phyloP scores from a whole-genome alignment of 2,888 invertebrate genomes.

The Caenorhabditis panamensis region DNA sequence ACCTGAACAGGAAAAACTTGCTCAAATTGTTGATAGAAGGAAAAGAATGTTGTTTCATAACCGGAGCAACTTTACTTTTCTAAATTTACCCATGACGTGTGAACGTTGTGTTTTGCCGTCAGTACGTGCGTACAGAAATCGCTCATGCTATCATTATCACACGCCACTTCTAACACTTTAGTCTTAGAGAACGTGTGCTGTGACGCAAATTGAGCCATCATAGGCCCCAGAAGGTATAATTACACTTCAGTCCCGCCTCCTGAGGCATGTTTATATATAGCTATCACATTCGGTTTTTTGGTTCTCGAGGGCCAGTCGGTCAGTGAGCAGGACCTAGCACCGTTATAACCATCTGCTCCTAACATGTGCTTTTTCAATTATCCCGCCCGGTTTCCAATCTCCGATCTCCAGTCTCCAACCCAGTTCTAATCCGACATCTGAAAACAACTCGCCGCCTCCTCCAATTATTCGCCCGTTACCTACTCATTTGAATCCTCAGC shows the following conservation, averaged over 20 bases:
- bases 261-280: background rate
- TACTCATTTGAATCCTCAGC: background rate
- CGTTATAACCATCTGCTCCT: background rate
- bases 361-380: background rate
- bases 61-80: background rate
- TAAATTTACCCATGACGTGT: conserved; percentile 13
- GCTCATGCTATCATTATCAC: conserved; percentile 11
- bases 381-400: background rate
- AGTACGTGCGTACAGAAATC: background rate
- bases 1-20: conserved; percentile 8
- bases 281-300: background rate
- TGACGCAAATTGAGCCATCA: conserved; percentile 37
- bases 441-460: conserved; percentile 1
- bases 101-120: conserved; percentile 4
- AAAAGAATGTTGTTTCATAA: background rate
- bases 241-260: conserved; percentile 2
- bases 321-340: background rate
- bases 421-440: conserved; percentile 11
- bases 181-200: conserved; percentile 26
- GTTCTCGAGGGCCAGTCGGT: background rate
- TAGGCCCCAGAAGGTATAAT: conserved; percentile 9
- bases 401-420: background rate
- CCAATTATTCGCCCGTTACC: background rate
- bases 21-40: too few relatives aligned
- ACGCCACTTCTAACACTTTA: conserved; percentile 4